A percentile compares a stretch with the other conserved stretches of the same genome.
Evolutionary conservation across 2,888 invertebrate species (phyloP).

Genomic region (Drosophila merina): DNA sequence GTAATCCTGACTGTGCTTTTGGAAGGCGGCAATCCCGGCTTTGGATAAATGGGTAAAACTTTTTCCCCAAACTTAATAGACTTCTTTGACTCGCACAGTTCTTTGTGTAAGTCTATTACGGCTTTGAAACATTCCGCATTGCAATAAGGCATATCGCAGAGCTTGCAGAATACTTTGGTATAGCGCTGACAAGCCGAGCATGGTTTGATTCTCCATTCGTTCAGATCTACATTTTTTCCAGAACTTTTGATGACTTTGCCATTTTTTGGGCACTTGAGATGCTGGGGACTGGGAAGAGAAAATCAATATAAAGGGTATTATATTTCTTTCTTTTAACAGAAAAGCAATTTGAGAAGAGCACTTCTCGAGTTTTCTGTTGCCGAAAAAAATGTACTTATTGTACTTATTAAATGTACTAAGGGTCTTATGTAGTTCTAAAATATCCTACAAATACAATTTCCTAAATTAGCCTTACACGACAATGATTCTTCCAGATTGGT

Average conservation of each 20-base stretch:
- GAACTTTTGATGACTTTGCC: not conserved
- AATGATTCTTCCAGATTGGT: slow-evolving; percentile 13
- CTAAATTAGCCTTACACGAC: too few species aligned
- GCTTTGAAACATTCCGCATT: slow-evolving; percentile 71
- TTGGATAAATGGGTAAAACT: not conserved
- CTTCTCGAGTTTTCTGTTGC: not conserved
- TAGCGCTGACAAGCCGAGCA: slow-evolving; percentile 46
- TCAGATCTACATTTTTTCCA: not conserved
- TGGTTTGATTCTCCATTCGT: not conserved
- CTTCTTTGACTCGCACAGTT: slow-evolving; percentile 30
- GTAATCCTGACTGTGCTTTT: slow-evolving; percentile 75
- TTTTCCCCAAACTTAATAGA: not conserved
- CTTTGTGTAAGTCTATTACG: slow-evolving; percentile 43
- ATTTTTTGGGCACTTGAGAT: not conserved
- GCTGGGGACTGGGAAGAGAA: not conserved
- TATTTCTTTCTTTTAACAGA: not conserved
- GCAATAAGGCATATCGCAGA: slow-evolving; percentile 71
- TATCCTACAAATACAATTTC: too few species aligned
- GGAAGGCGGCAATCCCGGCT: slow-evolving; percentile 57
- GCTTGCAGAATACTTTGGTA: slow-evolving; percentile 48
- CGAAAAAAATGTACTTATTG: too few species aligned
- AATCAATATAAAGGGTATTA: not conserved
- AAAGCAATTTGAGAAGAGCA: not conserved
- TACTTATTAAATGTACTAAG: too few species aligned
- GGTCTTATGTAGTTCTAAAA: too few species aligned